Evolutionary conservation across 2,113 vertebrate genomes (phyloP).

Genomic region (Prietella phreatophila): DNA sequence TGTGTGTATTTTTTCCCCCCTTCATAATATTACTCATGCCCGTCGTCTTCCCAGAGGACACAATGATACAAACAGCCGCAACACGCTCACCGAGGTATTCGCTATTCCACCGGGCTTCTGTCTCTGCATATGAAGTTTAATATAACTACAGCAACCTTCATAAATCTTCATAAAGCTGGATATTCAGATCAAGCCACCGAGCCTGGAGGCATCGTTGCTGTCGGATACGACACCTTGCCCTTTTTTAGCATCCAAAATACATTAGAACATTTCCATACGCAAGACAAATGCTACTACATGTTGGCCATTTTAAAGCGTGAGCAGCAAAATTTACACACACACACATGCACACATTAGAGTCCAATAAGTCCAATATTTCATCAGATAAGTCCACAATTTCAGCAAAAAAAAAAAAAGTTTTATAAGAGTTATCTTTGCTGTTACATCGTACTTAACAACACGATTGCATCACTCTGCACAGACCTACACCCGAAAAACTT

Average conservation of each 20-base stretch:
- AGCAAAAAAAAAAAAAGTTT: not conserved
- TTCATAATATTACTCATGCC: conserved; percentile 30
- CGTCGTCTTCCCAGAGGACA: conserved; percentile 46
- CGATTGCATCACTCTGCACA: not conserved
- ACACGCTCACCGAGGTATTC: conserved; percentile 8
- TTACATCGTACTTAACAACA: not conserved
- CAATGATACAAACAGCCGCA: conserved; percentile 28
- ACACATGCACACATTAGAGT: not conserved
- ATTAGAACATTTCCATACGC: conserved; percentile 35
- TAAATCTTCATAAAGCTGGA: conserved; percentile 42
- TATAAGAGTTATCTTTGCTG: not conserved
- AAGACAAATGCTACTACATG: conserved; percentile 10
- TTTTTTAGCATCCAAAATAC: conserved; percentile 38
- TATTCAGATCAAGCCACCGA: conserved; percentile 40
- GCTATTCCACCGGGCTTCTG: conserved; percentile 14
- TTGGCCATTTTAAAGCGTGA: not conserved
- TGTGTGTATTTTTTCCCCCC: not conserved
- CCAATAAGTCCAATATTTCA: not conserved
- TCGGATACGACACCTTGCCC: conserved; percentile 26
- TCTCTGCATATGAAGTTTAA: conserved; percentile 44
- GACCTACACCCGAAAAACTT: too few species aligned
- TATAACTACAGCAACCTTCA: conserved; percentile 44
- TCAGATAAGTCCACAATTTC: not conserved
- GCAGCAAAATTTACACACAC: not conserved
- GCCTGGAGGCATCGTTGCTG: conserved; percentile 38